These are phyloP conservation scores for Brachypodius melanocephalos DNA, from an alignment of 2,113 vertebrate genomes.

Conservation along the genomic window DNA sequence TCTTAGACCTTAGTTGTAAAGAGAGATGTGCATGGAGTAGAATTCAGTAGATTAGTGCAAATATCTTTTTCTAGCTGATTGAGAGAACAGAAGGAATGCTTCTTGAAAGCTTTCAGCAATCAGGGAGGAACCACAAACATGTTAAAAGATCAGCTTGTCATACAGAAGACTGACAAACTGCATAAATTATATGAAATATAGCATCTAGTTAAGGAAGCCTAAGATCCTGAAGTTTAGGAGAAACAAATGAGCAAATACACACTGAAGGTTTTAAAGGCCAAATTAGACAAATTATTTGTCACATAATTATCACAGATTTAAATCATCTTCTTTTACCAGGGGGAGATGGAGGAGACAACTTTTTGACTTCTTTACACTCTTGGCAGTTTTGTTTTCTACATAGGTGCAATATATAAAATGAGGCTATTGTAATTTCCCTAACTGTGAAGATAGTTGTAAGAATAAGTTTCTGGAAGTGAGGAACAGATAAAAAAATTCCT, in stretches of 20 bases:
- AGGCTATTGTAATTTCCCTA: background rate
- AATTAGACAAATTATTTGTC: background rate
- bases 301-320: background rate
- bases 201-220: background rate
- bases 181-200: background rate
- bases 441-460: background rate
- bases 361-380: background rate
- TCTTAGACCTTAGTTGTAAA: background rate
- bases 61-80: background rate
- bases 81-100: background rate
- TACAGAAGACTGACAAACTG: background rate
- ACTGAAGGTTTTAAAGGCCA: background rate
- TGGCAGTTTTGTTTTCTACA: background rate
- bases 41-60: background rate
- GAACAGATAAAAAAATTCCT: background rate
- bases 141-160: background rate
- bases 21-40: background rate
- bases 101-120: background rate
- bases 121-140: background rate
- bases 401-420: background rate
- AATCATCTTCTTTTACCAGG: background rate
- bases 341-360: background rate
- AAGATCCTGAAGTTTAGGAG: rapidly evolving
- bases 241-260: background rate
- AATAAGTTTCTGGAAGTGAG: background rate